Evolutionary conservation across 2,113 vertebrate genomes (phyloP), one percentile per base, ranked within the genome.

Genomic region (Atrichornis clamosus): DNA sequence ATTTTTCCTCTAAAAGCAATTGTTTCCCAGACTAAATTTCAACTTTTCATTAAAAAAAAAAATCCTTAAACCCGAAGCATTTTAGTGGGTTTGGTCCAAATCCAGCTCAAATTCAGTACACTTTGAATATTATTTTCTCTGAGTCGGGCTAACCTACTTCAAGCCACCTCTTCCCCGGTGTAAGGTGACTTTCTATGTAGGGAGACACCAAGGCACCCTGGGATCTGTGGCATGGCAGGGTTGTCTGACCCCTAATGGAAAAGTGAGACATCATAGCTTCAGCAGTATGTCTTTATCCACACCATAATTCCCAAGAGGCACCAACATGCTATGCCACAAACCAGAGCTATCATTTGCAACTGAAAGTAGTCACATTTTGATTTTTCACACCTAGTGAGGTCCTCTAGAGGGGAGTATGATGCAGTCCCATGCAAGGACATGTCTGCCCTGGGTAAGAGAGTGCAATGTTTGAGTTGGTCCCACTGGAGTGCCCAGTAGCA

Each of bases 21-120:
- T 94, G 85, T 94, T 88, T 94, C 88, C 50, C 77, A 93, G 84
- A 80, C 33, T 80, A 88, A 93, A 91, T 88, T 90, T 94, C 90
- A 91, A 80, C 39, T 93, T 93, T 90, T 96, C 46, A 86, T 77
- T 53, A 13, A 1, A 19, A 35, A 83, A 74, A 86, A 78, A 56
- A 64, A 37, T 33, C 11, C 73, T 79, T 82, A 73, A 89, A 60
- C 27, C 27, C 74, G 55, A 81, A 80, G 15, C 1, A 3, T 85
- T 93, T 92, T 67, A 73, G 39, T 75, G 27, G 2, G 58, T 92
- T 85, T 90, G 63, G 27, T 91, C 63, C 33, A 88, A 94, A 94
- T 67, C 59, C 68, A 94, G 42, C 30, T 85, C 41, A 89, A 82
- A 85, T 68, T 77, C 75, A 53, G 30, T 47, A 27, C 35, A 67